Evolutionary conservation across 2,113 vertebrate genomes (phyloP).

Genomic region (Danionella cerebrum): DNA sequence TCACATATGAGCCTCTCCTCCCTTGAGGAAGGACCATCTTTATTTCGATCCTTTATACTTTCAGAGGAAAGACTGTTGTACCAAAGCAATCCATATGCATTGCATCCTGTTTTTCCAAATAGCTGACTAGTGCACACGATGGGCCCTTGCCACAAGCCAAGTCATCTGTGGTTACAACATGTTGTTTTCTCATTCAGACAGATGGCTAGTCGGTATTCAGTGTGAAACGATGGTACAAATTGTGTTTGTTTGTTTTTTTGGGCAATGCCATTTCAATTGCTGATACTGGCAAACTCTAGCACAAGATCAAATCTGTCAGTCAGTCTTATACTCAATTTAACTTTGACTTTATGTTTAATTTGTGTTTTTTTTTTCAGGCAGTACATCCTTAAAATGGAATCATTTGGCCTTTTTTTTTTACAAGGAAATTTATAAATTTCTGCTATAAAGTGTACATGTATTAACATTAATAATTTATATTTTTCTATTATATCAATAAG

Average conservation of each 20-base stretch:
- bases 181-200: constrained; percentile 39
- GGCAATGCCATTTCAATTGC: constrained; percentile 16
- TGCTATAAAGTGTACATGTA: too few relatives aligned
- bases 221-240: constrained; percentile 33
- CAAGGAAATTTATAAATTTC: too few relatives aligned
- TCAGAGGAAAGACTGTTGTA: constrained; percentile 15
- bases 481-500: too few relatives aligned
- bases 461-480: too few relatives aligned
- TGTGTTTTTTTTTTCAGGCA: too few relatives aligned
- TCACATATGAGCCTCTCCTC: constrained; percentile 17
- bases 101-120: constrained; percentile 38
- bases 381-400: too few relatives aligned
- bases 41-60: background rate
- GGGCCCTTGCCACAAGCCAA: constrained; percentile 26
- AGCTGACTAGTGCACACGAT: constrained; percentile 26
- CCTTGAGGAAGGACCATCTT: background rate
- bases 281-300: constrained; percentile 25
- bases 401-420: too few relatives aligned
- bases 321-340: too few relatives aligned
- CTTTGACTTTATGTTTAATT: too few relatives aligned
- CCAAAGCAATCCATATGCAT: constrained; percentile 35
- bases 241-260: constrained; percentile 38
- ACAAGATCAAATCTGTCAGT: background rate
- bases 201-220: constrained; percentile 42
- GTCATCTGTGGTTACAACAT: constrained; percentile 38